Conservation (phyloP, 2,797 vertebrate genomes). For the Perodicticus potto region DNA sequence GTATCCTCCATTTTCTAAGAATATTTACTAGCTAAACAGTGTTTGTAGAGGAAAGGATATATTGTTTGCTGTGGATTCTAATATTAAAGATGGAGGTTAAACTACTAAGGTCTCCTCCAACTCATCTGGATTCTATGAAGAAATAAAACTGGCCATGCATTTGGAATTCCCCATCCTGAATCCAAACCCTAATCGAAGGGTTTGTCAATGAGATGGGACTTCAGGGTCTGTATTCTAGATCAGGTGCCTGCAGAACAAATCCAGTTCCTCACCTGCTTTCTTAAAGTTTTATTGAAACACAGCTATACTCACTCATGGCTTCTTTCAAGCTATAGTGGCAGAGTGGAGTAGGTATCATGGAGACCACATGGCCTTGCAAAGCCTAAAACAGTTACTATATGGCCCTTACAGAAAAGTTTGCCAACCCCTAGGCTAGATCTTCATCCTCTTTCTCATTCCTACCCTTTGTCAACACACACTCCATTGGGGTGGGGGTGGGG, state of each 20-base stretch:
- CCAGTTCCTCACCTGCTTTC: background rate
- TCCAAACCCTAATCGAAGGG: conserved; percentile 14
- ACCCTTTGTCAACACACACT: background rate
- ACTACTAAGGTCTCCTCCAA: background rate
- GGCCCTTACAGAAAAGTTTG: background rate
- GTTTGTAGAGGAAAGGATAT: background rate
- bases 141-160: conserved; percentile 42
- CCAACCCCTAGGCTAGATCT: background rate
- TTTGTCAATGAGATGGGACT: conserved; percentile 16
- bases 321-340: background rate
- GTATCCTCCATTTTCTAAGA: background rate
- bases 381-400: background rate
- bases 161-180: conserved; percentile 40
- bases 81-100: conserved; percentile 5
- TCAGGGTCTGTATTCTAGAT: background rate
- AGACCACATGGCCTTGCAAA: background rate
- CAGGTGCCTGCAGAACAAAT: background rate
- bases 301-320: background rate
- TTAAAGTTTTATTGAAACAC: conserved; percentile 13
- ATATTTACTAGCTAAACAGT: background rate
- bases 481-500: background rate
- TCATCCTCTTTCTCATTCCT: background rate
- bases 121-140: conserved; percentile 27
- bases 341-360: background rate
- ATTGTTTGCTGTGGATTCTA: background rate